A percentile compares a stretch with the other conserved stretches of the same genome.
phyloP scores from a whole-genome alignment of 2,113 vertebrate genomes.

The Strigops habroptila region DNA sequence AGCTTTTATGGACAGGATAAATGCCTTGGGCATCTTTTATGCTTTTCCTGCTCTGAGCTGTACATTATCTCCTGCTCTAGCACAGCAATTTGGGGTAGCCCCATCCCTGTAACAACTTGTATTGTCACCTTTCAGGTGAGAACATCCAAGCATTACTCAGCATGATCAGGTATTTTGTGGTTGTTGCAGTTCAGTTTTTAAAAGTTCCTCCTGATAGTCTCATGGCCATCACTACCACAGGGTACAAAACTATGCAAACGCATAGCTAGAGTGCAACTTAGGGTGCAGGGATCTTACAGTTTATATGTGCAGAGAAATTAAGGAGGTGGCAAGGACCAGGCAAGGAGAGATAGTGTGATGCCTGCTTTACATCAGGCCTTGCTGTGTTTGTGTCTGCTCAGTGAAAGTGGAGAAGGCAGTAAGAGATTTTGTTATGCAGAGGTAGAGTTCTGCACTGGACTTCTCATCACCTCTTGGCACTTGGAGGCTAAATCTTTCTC shows the following conservation, averaged over 20 bases:
- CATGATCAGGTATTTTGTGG: not conserved
- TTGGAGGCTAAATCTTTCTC: not conserved
- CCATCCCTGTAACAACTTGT: not conserved
- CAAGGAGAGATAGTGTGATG: rapidly evolving
- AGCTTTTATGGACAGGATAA: not conserved
- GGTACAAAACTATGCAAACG: not conserved
- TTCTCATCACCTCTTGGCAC: not conserved
- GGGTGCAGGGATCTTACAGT: not conserved
- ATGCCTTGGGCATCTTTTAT: not conserved
- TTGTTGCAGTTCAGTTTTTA: not conserved
- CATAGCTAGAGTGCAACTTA: not conserved
- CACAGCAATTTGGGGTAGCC: not conserved
- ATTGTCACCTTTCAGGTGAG: not conserved
- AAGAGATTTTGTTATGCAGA: not conserved
- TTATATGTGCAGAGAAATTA: not conserved
- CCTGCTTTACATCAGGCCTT: not conserved
- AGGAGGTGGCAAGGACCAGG: not conserved
- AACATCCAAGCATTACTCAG: not conserved
- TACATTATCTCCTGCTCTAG: not conserved
- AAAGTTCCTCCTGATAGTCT: not conserved
- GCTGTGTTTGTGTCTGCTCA: not conserved
- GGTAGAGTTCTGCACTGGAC: not conserved
- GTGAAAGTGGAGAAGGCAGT: not conserved
- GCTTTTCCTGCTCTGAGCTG: not conserved
- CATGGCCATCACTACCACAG: rapidly evolving